phyloP scores from a whole-genome alignment of 2,113 vertebrate species.

The Jacana jacana region DNA sequence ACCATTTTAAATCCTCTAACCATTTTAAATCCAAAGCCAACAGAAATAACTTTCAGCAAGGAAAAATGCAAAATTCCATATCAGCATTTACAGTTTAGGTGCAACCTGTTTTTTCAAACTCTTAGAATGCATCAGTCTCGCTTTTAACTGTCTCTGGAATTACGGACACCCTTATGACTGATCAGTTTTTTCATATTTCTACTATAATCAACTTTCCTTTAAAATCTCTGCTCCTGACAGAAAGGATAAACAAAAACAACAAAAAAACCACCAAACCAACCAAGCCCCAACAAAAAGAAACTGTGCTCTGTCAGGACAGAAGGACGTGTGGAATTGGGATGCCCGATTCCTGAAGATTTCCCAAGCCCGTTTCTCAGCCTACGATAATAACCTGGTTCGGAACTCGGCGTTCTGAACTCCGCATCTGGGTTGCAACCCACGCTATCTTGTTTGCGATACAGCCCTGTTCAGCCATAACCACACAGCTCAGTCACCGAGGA shows the following conservation, averaged over 20 bases:
- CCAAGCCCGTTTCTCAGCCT: neutral
- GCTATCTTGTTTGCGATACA: neutral
- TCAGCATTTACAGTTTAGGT: neutral
- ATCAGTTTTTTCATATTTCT: neutral
- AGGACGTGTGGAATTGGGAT: neutral
- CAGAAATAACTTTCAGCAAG: neutral
- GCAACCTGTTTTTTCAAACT: neutral
- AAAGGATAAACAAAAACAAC: neutral
- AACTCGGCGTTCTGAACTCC: neutral
- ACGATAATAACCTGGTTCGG: fast-evolving
- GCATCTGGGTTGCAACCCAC: neutral
- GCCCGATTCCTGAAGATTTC: neutral
- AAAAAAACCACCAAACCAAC: no score
- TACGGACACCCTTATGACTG: neutral
- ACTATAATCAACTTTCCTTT: neutral
- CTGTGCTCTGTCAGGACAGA: no score
- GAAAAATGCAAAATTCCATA: neutral
- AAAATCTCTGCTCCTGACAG: neutral
- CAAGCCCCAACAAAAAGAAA: neutral
- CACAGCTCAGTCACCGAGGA: neutral
- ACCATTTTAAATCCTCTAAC: neutral
- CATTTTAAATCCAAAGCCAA: neutral
- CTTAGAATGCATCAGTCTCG: neutral
- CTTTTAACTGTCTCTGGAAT: neutral
- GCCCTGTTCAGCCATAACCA: neutral